phyloP scores from a whole-genome alignment of 2,888 invertebrate genomes.

The Aricia artaxerxes region DNA sequence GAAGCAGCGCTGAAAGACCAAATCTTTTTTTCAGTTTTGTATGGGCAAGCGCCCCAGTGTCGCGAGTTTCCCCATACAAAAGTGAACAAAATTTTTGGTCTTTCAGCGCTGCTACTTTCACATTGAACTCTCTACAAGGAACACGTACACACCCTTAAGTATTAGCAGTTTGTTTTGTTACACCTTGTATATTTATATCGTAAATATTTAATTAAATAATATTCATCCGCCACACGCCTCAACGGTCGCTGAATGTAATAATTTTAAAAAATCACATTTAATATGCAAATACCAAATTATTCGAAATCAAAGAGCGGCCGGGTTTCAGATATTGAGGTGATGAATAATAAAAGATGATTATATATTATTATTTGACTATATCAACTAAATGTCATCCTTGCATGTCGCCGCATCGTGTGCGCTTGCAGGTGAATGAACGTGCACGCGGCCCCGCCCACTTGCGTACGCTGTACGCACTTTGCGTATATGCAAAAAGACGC shows the following conservation, averaged over 20 bases:
- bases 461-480: too few relatives aligned
- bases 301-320: neutral
- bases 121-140: too few relatives aligned
- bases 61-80: too few relatives aligned
- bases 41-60: too few relatives aligned
- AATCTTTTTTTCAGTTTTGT: too few relatives aligned
- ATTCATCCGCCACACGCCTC: neutral
- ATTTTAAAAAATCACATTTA: neutral
- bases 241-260: neutral
- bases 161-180: neutral
- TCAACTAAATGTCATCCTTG: neutral
- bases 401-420: neutral
- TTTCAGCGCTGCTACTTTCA: too few relatives aligned
- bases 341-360: neutral
- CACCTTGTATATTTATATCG: too few relatives aligned
- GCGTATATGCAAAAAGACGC: too few relatives aligned
- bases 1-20: too few relatives aligned
- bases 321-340: neutral
- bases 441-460: neutral
- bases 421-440: neutral
- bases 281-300: neutral
- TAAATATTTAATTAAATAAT: too few relatives aligned
- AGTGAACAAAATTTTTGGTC: too few relatives aligned
- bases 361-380: neutral
- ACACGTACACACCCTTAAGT: neutral